Conservation (phyloP, 2,888 invertebrate species). For the Choristoneura rosaceana region DNA sequence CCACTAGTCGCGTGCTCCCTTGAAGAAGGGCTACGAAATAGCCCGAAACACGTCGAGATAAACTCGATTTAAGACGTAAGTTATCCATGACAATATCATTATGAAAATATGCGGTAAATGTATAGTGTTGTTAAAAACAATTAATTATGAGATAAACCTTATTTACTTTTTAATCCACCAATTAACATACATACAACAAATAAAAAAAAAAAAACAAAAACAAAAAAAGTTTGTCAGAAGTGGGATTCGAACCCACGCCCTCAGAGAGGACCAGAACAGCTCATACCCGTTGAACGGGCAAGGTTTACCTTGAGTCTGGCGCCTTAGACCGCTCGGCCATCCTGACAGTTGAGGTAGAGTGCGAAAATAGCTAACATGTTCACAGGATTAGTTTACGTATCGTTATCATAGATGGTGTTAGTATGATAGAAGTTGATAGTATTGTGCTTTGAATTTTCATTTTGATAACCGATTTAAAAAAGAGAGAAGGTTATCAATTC, state of each 20-base stretch:
- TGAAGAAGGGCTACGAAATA: no score
- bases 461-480: background rate
- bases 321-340: slow-evolving; percentile 97
- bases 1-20: no score
- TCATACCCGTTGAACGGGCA: slow-evolving; percentile 88
- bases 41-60: no score
- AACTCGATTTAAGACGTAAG: no score
- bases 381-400: slow-evolving; percentile 38
- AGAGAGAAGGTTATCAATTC: no score
- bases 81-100: no score
- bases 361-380: slow-evolving; percentile 57
- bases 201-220: slow-evolving; percentile 39
- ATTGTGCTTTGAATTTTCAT: background rate
- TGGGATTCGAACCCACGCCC: slow-evolving; percentile 94
- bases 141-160: background rate
- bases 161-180: background rate
- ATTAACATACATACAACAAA: background rate
- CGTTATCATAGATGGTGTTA: slow-evolving; percentile 58
- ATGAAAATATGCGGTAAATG: no score
- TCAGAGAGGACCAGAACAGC: slow-evolving; percentile 90
- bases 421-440: background rate
- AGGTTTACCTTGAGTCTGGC: slow-evolving; percentile 85
- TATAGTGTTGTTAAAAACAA: background rate
- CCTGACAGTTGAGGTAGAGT: slow-evolving; percentile 81
- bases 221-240: slow-evolving; percentile 87